A percentile compares a stretch with the other conserved stretches of the same genome.
Conservation (phyloP, 2,888 invertebrate genomes). For the Perizoma affinitatum region DNA sequence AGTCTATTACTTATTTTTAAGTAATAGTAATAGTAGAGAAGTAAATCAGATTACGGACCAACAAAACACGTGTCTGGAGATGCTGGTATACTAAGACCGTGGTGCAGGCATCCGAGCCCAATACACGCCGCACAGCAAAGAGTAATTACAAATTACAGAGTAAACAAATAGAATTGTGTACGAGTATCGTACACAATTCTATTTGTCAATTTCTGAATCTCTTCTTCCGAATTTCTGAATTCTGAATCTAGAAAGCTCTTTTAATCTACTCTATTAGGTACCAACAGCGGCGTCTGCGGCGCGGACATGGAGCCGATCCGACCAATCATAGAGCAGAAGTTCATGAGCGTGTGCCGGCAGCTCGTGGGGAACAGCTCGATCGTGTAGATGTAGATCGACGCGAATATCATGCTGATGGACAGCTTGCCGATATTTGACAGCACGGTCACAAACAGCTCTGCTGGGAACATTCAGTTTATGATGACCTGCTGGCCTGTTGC, state of each 20-base stretch:
- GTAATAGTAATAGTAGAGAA: no score
- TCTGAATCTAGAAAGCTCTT: no score
- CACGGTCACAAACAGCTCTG: neutral
- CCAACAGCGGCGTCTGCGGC: constrained; percentile 86
- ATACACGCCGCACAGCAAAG: neutral
- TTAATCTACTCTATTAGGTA: constrained; percentile 40
- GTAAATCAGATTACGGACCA: no score
- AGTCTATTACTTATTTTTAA: no score
- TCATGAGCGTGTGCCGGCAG: constrained; percentile 82
- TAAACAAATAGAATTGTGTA: neutral
- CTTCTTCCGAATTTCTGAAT: no score
- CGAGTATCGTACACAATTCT: no score
- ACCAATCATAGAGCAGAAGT: constrained; percentile 85
- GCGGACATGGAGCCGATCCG: constrained; percentile 85
- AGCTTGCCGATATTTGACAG: constrained; percentile 81
- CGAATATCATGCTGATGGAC: constrained; percentile 84
- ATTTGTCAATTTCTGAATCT: no score
- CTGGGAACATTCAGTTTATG: neutral
- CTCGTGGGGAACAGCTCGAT: constrained; percentile 86
- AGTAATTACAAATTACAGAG: neutral
- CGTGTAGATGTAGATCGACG: constrained; percentile 85
- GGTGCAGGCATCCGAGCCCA: neutral
- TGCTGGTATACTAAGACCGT: no score
- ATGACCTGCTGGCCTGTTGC: no score
- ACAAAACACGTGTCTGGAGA: no score